Percentiles rank a stretch among this genome's conserved stretches.
phyloP scores from a whole-genome alignment of 2,888 invertebrate genomes.

The Oligia latruncula region DNA sequence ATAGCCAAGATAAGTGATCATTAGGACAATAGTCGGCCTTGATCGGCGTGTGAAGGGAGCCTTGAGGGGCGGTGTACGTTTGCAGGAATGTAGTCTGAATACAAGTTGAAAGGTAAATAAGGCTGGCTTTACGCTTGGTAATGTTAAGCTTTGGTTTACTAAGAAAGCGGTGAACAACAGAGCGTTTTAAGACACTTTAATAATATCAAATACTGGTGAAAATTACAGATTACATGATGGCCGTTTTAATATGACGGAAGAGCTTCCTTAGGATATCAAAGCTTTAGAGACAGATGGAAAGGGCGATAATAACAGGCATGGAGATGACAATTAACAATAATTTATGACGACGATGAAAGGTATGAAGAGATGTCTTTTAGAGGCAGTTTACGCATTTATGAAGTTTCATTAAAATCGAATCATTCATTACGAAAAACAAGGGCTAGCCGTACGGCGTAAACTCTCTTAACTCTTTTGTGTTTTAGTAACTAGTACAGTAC shows the following conservation, averaged over 20 bases:
- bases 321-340: not conserved
- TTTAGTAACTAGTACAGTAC: not conserved
- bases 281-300: not conserved
- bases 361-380: not conserved
- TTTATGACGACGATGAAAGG: no score
- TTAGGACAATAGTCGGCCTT: conserved; percentile 67
- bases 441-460: no score
- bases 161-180: not conserved
- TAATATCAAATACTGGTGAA: not conserved
- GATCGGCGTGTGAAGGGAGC: conserved; percentile 65
- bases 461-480: not conserved
- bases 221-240: not conserved
- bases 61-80: conserved; percentile 50
- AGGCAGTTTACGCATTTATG: not conserved
- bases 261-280: not conserved
- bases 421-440: no score
- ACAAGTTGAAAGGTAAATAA: conserved; percentile 50
- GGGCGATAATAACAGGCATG: not conserved
- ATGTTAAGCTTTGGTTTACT: not conserved
- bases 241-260: not conserved
- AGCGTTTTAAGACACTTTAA: not conserved
- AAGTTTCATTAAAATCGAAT: no score
- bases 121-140: not conserved
- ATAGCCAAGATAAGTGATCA: conserved; percentile 59
- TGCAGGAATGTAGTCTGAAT: conserved; percentile 51